phyloP scores from a whole-genome alignment of 2,888 invertebrate species.

The Neoitamus cyanurus region DNA sequence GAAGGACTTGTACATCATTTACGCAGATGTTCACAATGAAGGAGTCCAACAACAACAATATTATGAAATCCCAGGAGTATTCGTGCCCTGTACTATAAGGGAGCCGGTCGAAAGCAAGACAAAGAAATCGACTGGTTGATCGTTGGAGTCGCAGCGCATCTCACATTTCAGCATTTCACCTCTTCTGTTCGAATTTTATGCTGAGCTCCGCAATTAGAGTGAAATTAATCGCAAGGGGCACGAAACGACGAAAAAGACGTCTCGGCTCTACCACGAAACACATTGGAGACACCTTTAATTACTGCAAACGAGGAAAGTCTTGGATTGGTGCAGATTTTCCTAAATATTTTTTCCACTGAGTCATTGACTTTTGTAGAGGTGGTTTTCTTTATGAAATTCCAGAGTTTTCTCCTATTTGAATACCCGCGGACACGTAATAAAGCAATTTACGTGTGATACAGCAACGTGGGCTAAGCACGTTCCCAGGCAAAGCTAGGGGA shows the following conservation, averaged over 20 bases:
- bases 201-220: constrained; percentile 22
- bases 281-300: constrained; percentile 10
- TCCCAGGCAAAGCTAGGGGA: background rate
- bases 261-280: background rate
- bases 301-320: constrained; percentile 3
- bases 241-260: background rate
- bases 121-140: constrained; percentile 37
- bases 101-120: constrained; percentile 1
- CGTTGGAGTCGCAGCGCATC: background rate
- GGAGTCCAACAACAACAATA: background rate
- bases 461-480: background rate
- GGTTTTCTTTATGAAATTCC: background rate
- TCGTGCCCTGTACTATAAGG: background rate
- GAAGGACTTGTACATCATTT: constrained; percentile 28
- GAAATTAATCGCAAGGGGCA: constrained; percentile 29
- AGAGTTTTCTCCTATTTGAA: background rate
- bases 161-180: constrained; percentile 11
- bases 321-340: constrained; percentile 4
- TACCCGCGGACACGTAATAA: constrained; percentile 13
- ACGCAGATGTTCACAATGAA: constrained; percentile 38
- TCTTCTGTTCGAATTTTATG: constrained; percentile 14
- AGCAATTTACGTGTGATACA: constrained; percentile 11
- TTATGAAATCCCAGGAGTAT: background rate
- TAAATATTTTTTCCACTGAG: constrained; percentile 10
- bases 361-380: constrained; percentile 23